phyloP scores from a whole-genome alignment of 2,113 vertebrate species.

The Hippocampus zosterae region DNA sequence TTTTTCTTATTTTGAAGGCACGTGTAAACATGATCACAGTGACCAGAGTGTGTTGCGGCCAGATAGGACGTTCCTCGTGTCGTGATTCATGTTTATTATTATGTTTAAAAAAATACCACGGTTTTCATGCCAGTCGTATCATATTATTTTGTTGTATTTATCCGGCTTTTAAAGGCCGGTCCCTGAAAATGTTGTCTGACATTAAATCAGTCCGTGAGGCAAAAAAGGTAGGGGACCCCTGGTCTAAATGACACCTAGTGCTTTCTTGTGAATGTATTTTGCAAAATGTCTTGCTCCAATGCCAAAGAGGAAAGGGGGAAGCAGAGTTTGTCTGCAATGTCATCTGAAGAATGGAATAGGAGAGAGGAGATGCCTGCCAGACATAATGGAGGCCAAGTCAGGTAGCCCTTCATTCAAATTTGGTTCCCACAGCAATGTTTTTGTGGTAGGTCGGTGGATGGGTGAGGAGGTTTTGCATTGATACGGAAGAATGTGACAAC shows the following conservation, averaged over 20 bases:
- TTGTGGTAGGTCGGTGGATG: not conserved
- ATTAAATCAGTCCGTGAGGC: too few species aligned
- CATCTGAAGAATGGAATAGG: not conserved
- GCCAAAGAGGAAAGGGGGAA: not conserved
- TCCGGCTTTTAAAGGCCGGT: too few species aligned
- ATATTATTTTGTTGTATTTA: too few species aligned
- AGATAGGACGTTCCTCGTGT: too few species aligned
- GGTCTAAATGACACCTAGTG: not conserved
- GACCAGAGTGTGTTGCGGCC: too few species aligned
- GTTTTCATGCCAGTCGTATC: too few species aligned
- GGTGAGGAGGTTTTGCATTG: not conserved
- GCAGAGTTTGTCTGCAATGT: not conserved
- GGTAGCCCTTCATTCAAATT: constrained; percentile 44
- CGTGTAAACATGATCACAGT: too few species aligned
- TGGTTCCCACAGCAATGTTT: constrained; percentile 16
- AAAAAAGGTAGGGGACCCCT: too few species aligned
- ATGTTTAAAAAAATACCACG: too few species aligned
- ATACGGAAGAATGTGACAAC: not conserved
- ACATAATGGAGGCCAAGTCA: constrained; percentile 21
- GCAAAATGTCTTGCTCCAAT: not conserved
- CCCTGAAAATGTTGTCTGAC: too few species aligned
- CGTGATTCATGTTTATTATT: too few species aligned
- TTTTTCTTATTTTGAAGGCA: too few species aligned
- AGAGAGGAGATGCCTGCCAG: constrained; percentile 10
- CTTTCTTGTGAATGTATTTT: not conserved